Evolutionary conservation across 2,888 invertebrate genomes (phyloP), one percentile per base, ranked within the genome.

Genomic region (Elysia crispata): DNA sequence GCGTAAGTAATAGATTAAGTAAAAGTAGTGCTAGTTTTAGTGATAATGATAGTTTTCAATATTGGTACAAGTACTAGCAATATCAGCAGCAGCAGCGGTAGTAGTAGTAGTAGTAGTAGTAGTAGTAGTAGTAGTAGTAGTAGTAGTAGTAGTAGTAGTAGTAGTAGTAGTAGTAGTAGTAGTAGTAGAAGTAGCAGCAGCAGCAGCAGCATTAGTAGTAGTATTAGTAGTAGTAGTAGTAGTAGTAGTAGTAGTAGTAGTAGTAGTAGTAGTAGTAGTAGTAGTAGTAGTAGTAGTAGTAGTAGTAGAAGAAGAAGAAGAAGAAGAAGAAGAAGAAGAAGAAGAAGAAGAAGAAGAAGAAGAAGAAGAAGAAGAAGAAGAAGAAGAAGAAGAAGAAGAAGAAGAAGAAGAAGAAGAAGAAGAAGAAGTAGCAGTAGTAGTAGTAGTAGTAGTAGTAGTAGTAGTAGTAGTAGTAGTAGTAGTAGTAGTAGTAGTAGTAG

Each of bases 341-440:
- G 75, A 75, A 60, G 76, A 66, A 41, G 66, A 60, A 28, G 60
- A 75, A 28, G 75, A 60, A 57, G 75, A 62, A 60, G 75, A 75
- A 60, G 75, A 75, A 31, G 33, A n/a, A 76, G 62, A 77, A 25
- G 50, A 49, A 54, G 66, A 76, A 64, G 31, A 60, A 76, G 30
- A 64, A 41, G 50, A 62, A 49, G 30, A 66, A 31, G 67, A 25
- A 67, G 30, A 64, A 31, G 41, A 33, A 57, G 69, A 57, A 57
- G 77, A 70, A 60, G 72, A 72, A 60, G 62, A 72, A 60, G 72
- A 62, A 72, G 77, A 77, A 57, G 77, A 77, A 70, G 77, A 77
- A 70, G 77, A 70, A 77, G 77, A 77, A 77, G 77, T 54, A 77
- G 77, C 69, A 77, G 77, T 70, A 70, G 66, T 57, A 77, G 70